A percentile compares a stretch with the other conserved stretches of the same genome.
phyloP scores from a whole-genome alignment of 2,797 vertebrate genomes.

The Micrastur ruficollis region DNA sequence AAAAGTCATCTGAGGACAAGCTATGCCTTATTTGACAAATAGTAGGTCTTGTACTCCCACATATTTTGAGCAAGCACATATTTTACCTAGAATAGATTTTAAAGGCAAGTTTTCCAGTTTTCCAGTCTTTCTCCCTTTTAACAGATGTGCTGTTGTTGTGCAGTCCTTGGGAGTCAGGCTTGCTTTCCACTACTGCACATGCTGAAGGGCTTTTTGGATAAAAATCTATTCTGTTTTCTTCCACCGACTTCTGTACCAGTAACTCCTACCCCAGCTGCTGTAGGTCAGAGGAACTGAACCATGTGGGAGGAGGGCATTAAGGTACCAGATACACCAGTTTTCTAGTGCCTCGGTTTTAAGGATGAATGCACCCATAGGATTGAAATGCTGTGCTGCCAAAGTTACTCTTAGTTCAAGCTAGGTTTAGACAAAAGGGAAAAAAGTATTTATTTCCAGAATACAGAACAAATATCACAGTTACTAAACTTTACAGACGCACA shows the following conservation, averaged over 20 bases:
- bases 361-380: not conserved
- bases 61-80: not conserved
- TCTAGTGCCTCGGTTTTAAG: not conserved
- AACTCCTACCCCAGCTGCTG: not conserved
- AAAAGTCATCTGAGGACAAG: not conserved
- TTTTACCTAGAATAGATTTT: conserved; percentile 14
- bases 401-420: not conserved
- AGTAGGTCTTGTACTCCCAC: not conserved
- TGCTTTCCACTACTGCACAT: not conserved
- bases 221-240: not conserved
- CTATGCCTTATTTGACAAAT: not conserved
- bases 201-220: not conserved
- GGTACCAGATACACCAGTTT: not conserved
- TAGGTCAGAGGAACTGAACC: not conserved
- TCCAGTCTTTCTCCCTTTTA: conserved; percentile 7
- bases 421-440: not conserved
- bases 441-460: not conserved
- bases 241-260: not conserved
- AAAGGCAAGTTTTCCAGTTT: not conserved
- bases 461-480: not conserved
- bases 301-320: not conserved
- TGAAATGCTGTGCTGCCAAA: not conserved
- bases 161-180: not conserved
- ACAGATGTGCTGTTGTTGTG: not conserved
- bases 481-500: not conserved